These are phyloP conservation scores for Apocheima hispidaria DNA, from an alignment of 2,888 invertebrate genomes.

Conservation along the genomic window DNA sequence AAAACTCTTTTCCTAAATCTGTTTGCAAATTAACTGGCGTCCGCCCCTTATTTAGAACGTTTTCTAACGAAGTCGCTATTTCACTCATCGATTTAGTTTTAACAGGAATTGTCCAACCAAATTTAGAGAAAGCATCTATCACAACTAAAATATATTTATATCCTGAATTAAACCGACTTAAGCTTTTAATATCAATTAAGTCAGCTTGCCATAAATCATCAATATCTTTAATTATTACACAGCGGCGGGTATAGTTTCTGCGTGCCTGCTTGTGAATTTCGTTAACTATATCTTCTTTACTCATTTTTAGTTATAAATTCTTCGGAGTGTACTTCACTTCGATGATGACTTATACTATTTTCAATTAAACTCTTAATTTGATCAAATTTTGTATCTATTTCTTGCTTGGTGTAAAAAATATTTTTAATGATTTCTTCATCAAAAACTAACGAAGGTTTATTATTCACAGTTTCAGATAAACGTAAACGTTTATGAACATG, in stretches of 20 bases:
- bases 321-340: too few species aligned
- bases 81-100: slow-evolving; percentile 18
- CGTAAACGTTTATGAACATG: neutral
- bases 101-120: slow-evolving; percentile 16
- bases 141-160: slow-evolving; percentile 16
- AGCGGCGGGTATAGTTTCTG: slow-evolving; percentile 5
- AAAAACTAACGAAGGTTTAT: too few species aligned
- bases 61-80: neutral
- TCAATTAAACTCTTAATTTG: too few species aligned
- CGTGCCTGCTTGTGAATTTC: slow-evolving; percentile 24
- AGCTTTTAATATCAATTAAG: slow-evolving; percentile 51
- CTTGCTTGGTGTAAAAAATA: too few species aligned
- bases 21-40: slow-evolving; percentile 8
- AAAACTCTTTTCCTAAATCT: slow-evolving; percentile 10
- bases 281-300: slow-evolving; percentile 28
- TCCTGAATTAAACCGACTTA: slow-evolving; percentile 4
- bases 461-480: too few species aligned
- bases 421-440: too few species aligned
- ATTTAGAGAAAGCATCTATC: slow-evolving; percentile 30
- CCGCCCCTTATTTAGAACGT: neutral
- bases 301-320: too few species aligned
- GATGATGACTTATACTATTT: too few species aligned
- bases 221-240: slow-evolving; percentile 56
- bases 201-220: slow-evolving; percentile 74
- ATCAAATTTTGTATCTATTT: too few species aligned